Evolutionary conservation across 2,797 vertebrate species (phyloP).

Genomic region (Eulemur coronatus): DNA sequence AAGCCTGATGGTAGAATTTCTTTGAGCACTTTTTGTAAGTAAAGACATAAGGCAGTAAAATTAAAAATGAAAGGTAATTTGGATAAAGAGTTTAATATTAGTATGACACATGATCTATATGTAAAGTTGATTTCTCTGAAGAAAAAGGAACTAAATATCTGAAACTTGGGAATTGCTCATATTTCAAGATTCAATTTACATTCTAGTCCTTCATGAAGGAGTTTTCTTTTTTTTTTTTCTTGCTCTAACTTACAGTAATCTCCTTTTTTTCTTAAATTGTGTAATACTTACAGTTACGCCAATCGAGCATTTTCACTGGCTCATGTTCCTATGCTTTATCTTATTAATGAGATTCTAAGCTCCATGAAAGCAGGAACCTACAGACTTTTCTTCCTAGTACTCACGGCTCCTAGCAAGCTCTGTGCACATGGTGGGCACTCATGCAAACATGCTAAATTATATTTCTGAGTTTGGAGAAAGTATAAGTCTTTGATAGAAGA

Average conservation of each 20-base stretch:
- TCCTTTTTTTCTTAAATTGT: conserved; percentile 1
- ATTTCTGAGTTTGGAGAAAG: conserved; percentile 4
- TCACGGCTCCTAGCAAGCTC: background rate
- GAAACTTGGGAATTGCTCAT: background rate
- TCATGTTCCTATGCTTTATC: background rate
- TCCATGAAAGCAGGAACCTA: background rate
- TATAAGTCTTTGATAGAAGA: background rate
- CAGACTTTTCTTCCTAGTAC: background rate
- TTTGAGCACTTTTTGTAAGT: background rate
- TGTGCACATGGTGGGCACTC: background rate
- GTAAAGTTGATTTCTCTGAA: background rate
- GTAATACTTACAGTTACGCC: background rate
- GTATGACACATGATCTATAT: background rate
- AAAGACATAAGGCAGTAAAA: conserved; percentile 8
- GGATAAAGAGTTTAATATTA: background rate
- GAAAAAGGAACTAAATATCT: background rate
- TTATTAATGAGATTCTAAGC: background rate
- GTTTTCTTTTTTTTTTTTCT: background rate
- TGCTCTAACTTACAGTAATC: background rate
- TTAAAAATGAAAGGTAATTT: background rate
- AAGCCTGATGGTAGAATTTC: background rate
- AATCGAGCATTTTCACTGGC: background rate
- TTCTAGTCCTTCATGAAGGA: background rate
- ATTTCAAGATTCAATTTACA: background rate
- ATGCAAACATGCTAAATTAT: background rate